Base-by-base conservation (phyloP, 2,797 vertebrate genomes). In the Chromis chromis region DNA sequence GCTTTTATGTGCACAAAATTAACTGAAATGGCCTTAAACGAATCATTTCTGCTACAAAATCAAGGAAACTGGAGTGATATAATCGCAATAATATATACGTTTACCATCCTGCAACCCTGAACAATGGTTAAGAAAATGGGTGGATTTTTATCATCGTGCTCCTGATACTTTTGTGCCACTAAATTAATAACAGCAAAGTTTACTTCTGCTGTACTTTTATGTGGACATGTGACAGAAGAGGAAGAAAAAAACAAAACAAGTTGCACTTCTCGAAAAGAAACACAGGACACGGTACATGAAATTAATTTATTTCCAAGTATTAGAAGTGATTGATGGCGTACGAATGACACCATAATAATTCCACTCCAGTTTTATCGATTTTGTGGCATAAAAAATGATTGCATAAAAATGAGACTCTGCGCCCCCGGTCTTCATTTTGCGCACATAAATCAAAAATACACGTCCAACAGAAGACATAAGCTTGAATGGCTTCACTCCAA, bases 1-100 rank as follows among this genome's bases (percentile, higher is more conserved):
- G 58, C 7, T 3, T 10, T 22, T 5, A 39, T 40, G 22, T 64
- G 36, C 27, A 59, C 28, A 44, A 56, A 60, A 31, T 55, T 2
- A 13, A 55, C 19, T 8, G 11, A 40, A 12, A 40, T 13, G 16
- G 65, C 28, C 21, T 46, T 31, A 50, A 17, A 65, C 21, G 3
- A 68, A 52, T 16, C 6, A 49, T 52, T 53, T 68, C 25, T 65
- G 70, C 68, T 57, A 70, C 65, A 73, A 74, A 74, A 58, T 78
- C 46, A 50, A 44, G 16, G 27, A 73, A 72, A 57, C 13, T 27
- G 9, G 12, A 55, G 36, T 27, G 4, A 52, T 19, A n/a, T 57
- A 17, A 61, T 48, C 22, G 40, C 0, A 42, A 27, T 19, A 58
- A 4, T 22, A 44, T 50, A 11, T 19, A 19, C n/a, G 1, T 46